Evolutionary conservation across 2,113 vertebrate genomes (phyloP), one percentile per base, ranked within the genome.

Genomic region (Neogale vison): DNA sequence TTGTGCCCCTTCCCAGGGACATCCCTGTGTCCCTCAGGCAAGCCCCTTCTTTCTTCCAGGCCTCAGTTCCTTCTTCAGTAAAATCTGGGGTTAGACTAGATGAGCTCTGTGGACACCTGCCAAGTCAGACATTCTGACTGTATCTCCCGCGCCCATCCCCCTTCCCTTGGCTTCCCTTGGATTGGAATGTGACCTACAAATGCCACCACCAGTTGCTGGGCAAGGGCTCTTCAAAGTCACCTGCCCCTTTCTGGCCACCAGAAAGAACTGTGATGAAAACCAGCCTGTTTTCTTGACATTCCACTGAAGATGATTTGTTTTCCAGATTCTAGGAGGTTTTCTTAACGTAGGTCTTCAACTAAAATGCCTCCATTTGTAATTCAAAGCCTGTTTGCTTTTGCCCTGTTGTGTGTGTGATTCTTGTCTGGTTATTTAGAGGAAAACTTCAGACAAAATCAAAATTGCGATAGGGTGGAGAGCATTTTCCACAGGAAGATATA

Each of bases 391-490:
- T 90, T 96, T 59, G 23, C 42, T 94, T 77, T 90, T 93, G 50
- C 26, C 55, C 65, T 96, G 18, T 83, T 94, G 74, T 87, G 86
- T 67, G 55, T 81, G 61, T 94, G 88, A 91, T 82, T 92, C 17
- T 57, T 26, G 24, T 77, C 67, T 95, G 50, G 31, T 45, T 71
- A 69, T 93, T 96, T 50, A 59, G 36, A 95, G 82, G 76, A 93
- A 92, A 94, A 94, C 29, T 82, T 96, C n/a, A 90, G 91, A 89
- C 65, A 93, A 95, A 90, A 67, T 67, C 8, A 80, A 63, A 96
- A 71, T 61, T 79, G 39, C 23, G 72, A 1, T 57, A 67, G 52
- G 26, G n/a, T 79, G 50, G 90, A 88, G 34, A 93, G 69, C 26
- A 88, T 63, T 88, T 97, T 91, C 86, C 52, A 89, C 67, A 95